These are phyloP conservation scores for Dyspetes luteomarginatus DNA, from an alignment of 2,888 invertebrate species.

Conservation along the genomic window DNA sequence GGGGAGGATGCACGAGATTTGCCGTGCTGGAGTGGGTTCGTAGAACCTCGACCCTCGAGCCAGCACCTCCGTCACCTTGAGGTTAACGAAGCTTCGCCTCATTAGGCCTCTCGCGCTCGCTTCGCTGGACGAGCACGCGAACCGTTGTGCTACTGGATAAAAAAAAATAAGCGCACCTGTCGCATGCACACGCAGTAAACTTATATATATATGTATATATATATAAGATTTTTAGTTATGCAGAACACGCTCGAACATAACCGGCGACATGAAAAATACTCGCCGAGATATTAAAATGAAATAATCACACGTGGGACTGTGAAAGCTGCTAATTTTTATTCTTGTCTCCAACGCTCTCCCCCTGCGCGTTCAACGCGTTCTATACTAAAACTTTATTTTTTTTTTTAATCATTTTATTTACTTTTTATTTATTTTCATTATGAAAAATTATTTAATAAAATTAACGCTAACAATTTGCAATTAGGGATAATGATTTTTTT, in stretches of 20 bases:
- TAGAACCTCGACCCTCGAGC: constrained; percentile 58
- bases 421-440: no score
- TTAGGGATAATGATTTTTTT: no score
- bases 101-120: constrained; percentile 65
- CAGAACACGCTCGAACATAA: constrained; percentile 23
- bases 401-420: no score
- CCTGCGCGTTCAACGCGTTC: no score
- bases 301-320: background rate
- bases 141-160: constrained; percentile 37
- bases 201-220: no score
- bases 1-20: constrained; percentile 14
- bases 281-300: background rate
- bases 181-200: constrained; percentile 28
- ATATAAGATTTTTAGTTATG: constrained; percentile 23
- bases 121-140: constrained; percentile 22
- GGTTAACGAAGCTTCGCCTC: constrained; percentile 68
- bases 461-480: no score
- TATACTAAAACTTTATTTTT: no score
- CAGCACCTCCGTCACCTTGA: constrained; percentile 60
- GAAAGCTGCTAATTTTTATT: background rate
- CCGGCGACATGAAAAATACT: no score
- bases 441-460: no score
- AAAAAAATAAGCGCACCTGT: constrained; percentile 61
- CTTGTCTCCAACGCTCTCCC: no score
- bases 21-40: constrained; percentile 8